Evolutionary conservation across 1,140 invertebrate genomes (phyloP), one percentile per base, ranked within the genome.

Genomic region (Magallana angulata): DNA sequence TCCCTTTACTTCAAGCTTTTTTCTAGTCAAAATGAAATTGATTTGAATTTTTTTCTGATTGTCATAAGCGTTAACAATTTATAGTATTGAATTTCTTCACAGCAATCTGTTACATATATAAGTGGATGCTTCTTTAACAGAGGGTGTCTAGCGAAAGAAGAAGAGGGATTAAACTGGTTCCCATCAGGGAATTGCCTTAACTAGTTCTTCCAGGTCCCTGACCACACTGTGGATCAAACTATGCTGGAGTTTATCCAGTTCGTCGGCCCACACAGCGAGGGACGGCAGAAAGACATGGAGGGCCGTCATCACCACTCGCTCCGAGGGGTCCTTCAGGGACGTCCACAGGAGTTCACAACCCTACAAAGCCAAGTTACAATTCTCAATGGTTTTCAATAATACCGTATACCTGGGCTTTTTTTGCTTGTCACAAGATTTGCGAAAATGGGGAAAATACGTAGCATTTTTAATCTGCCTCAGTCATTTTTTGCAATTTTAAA

Each of bases 181-280:
- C 36, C 64, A 71, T 68, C 58, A 85, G 48, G 64, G 84, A 85
- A 71, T 85, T 85, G 84, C 84, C 84, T 85, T 85, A 85, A 94
- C 94, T 91, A 94, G 92, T 85, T 94, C 93, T 91, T 94, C 93
- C 81, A 95, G 88, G 76, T 92, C 89, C 85, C 89, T 90, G 36
- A 95, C 90, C 8, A 95, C 88, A 88, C 91, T 89, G 71, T 94
- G 92, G 62, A 94, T 88, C 14, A 95, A 89, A 85, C 94, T 92
- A 85, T 93, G 93, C 88, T 95, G 93, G 24, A 97, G 92, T 30
- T 95, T 94, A 30, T 94, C 95, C 11, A 96, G 92, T 80, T 96
- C 95, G 57, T 96, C 93, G 8, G 96, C 96, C 97, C 97, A 97
- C 88, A 96, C 95, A 0, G 96, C 96, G 88, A 95, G 92, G 2